Conservation (phyloP, 2,797 vertebrate genomes). For the Etheostoma perlongum region DNA sequence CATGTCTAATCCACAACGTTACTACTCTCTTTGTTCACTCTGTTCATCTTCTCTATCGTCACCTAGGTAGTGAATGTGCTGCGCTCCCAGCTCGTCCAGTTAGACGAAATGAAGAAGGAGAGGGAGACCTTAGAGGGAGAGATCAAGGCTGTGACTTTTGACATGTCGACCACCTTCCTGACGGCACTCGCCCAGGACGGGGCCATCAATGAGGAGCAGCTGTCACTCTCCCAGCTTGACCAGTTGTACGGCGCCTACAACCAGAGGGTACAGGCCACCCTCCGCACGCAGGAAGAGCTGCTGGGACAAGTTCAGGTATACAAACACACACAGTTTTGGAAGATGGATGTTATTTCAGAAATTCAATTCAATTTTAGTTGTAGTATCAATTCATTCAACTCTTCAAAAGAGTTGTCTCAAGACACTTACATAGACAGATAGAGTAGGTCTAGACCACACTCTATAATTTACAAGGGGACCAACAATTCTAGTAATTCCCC, state of each 20-base stretch:
- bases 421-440: no score
- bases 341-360: neutral
- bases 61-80: constrained; percentile 92
- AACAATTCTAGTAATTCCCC: no score
- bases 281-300: constrained; percentile 92
- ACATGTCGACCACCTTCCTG: constrained; percentile 94
- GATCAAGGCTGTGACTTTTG: constrained; percentile 93
- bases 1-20: constrained; percentile 1
- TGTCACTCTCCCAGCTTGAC: constrained; percentile 92
- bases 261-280: constrained; percentile 89
- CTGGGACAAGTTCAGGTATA: constrained; percentile 92
- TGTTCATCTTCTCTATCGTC: neutral
- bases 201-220: constrained; percentile 93
- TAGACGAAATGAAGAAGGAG: constrained; percentile 94
- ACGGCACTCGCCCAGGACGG: constrained; percentile 93
- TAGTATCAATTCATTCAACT: no score
- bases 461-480: no score
- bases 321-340: neutral
- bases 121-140: constrained; percentile 93
- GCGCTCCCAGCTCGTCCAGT: constrained; percentile 87
- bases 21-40: neutral
- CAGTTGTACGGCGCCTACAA: constrained; percentile 90
- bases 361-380: no score
- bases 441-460: no score
- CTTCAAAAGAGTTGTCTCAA: no score